These are phyloP conservation scores for Antechinus flavipes DNA, from an alignment of 2,113 vertebrate species.

Conservation along the genomic window DNA sequence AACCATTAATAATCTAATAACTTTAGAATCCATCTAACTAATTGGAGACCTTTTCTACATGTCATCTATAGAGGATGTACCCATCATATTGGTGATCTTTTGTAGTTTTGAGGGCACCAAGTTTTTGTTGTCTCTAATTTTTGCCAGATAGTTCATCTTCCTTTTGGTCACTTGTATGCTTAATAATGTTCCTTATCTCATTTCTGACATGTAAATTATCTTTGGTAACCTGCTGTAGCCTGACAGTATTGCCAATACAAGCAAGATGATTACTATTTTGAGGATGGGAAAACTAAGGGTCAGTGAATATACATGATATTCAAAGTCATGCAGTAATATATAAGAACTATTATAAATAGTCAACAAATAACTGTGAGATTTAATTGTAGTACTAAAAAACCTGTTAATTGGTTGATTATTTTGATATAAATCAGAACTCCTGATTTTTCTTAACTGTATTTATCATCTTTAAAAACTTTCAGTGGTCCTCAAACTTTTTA, in stretches of 20 bases:
- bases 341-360: not conserved
- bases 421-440: not conserved
- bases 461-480: slow-evolving; percentile 28
- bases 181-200: not conserved
- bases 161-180: not conserved
- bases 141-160: not conserved
- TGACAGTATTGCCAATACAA: not conserved
- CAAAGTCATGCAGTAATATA: not conserved
- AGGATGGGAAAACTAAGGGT: not conserved
- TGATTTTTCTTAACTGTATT: slow-evolving; percentile 18
- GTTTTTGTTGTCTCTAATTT: not conserved
- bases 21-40: not conserved
- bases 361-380: not conserved
- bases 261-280: not conserved
- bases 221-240: not conserved
- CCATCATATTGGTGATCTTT: not conserved
- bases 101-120: not conserved
- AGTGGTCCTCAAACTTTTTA: no score
- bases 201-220: not conserved
- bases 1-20: not conserved
- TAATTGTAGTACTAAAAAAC: not conserved
- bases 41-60: not conserved
- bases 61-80: not conserved
- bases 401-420: not conserved
- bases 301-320: not conserved